phyloP scores from a whole-genome alignment of 2,113 vertebrate species.

The Alouatta palliata region DNA sequence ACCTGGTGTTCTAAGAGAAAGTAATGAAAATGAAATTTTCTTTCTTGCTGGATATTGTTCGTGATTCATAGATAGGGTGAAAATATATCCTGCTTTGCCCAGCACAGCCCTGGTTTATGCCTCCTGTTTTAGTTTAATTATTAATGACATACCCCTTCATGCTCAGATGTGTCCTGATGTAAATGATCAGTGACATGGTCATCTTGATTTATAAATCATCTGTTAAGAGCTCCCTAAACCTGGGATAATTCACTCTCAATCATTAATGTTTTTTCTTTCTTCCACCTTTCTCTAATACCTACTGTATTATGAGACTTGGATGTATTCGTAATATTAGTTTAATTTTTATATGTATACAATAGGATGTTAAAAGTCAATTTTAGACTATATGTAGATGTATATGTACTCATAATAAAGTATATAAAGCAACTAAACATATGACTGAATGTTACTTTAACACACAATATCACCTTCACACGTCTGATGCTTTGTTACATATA shows the following conservation, averaged over 20 bases:
- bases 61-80: neutral
- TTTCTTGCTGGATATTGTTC: conserved; percentile 32
- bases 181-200: neutral
- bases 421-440: neutral
- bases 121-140: neutral
- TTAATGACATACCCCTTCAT: neutral
- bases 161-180: neutral
- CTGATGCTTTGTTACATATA: neutral
- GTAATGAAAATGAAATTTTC: neutral
- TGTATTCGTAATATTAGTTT: neutral
- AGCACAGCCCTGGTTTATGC: neutral
- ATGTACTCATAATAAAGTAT: neutral
- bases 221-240: neutral
- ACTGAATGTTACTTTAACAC: neutral
- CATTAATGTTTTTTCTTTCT: neutral
- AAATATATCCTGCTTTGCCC: neutral
- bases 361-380: neutral
- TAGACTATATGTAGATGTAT: neutral
- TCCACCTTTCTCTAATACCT: neutral
- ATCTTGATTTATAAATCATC: neutral
- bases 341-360: neutral
- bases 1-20: neutral
- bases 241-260: neutral
- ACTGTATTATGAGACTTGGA: neutral
- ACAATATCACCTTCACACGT: neutral